Conservation (phyloP, 2,113 vertebrate species). For the Lepisosteus oculatus region DNA sequence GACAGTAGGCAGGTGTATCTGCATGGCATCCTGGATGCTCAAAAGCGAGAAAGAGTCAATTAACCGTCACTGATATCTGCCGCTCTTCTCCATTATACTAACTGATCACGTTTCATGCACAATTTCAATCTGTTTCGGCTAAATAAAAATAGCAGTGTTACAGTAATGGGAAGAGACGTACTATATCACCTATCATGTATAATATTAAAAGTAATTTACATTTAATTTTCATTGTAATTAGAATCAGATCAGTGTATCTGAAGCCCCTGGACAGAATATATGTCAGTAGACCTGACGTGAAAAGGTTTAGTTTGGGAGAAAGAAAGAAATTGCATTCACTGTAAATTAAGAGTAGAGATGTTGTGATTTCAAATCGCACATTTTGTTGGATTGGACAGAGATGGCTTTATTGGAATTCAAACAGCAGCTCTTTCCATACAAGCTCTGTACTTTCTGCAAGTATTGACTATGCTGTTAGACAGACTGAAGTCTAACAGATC, state of each 20-base stretch:
- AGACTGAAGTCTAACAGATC: no score
- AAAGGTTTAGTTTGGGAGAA: neutral
- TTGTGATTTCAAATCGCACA: no score
- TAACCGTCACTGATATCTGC: conserved; percentile 4
- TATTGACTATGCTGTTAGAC: no score
- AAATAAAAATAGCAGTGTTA: conserved; percentile 5
- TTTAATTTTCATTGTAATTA: conserved; percentile 5
- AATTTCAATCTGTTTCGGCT: conserved; percentile 1
- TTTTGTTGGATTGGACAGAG: no score
- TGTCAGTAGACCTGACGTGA: neutral
- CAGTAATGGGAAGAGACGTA: conserved; percentile 8
- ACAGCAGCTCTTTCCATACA: no score
- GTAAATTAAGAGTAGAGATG: neutral
- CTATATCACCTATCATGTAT: conserved; percentile 6
- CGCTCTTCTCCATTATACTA: neutral
- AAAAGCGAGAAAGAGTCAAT: neutral
- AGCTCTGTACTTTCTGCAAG: no score
- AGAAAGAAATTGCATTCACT: neutral
- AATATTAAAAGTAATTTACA: conserved; percentile 1
- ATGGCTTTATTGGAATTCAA: no score
- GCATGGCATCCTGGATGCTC: neutral
- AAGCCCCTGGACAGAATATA: neutral
- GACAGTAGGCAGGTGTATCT: neutral
- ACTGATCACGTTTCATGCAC: neutral
- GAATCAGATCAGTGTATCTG: neutral